Conservation (phyloP, 2,113 vertebrate genomes). For the Rousettus leschenaultii region DNA sequence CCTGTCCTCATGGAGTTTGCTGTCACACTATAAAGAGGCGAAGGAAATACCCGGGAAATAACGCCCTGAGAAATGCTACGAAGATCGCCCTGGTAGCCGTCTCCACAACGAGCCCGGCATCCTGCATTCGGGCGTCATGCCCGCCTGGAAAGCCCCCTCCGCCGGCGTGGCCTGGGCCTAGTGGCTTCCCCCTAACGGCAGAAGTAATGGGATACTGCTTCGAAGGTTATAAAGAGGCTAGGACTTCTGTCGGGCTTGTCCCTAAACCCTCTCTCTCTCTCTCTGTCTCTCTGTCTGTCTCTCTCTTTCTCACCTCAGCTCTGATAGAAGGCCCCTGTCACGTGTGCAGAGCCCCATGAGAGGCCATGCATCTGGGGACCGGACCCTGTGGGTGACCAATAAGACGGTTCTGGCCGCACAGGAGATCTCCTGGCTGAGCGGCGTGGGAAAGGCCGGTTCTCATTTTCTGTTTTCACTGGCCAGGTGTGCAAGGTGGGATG, state of each 20-base stretch:
- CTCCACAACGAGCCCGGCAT: background rate
- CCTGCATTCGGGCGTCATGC: accelerated
- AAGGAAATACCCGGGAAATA: background rate
- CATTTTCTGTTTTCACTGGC: background rate
- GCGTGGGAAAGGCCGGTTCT: background rate
- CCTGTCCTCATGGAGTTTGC: background rate
- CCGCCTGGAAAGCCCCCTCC: background rate
- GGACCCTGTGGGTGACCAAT: background rate
- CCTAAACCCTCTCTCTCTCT: background rate
- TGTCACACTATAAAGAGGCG: background rate
- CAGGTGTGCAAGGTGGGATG: background rate
- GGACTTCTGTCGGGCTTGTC: background rate
- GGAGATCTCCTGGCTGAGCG: background rate
- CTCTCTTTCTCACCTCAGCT: too few relatives aligned
- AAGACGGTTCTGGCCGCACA: background rate
- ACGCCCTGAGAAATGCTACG: background rate
- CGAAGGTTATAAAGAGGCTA: background rate
- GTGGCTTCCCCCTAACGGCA: background rate
- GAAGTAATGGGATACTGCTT: background rate
- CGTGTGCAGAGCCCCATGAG: too few relatives aligned
- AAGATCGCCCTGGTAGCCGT: background rate
- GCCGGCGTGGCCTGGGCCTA: too few relatives aligned
- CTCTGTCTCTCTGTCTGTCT: too few relatives aligned
- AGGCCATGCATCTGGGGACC: background rate
- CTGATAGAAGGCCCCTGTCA: background rate